Conservation (phyloP, 2,113 vertebrate species). For the Phrynosoma blainvillii region DNA sequence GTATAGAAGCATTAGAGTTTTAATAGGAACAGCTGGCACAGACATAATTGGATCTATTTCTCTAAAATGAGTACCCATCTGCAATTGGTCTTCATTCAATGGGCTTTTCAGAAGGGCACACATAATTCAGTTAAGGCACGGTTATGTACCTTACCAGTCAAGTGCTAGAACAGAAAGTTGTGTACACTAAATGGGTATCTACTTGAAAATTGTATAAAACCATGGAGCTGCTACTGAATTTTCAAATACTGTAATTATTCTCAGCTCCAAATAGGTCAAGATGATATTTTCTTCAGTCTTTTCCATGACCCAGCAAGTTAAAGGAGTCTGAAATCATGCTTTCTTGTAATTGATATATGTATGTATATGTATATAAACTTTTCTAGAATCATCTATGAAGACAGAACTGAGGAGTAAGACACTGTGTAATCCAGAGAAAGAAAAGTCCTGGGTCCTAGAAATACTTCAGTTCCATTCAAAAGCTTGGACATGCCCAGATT, state of each 20-base stretch:
- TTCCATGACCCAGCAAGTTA: neutral
- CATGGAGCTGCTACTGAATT: constrained; percentile 54
- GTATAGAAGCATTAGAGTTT: neutral
- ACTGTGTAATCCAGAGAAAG: neutral
- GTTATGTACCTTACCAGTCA: constrained; percentile 51
- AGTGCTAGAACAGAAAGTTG: constrained; percentile 51
- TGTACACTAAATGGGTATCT: constrained; percentile 55
- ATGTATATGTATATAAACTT: too few relatives aligned
- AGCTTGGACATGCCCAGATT: neutral
- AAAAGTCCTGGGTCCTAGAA: neutral
- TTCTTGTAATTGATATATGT: neutral
- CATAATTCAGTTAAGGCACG: constrained; percentile 24
- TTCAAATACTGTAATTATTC: constrained; percentile 64
- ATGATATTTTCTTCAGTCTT: constrained; percentile 11
- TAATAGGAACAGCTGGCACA: neutral
- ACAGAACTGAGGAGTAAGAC: neutral
- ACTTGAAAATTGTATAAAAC: constrained; percentile 64
- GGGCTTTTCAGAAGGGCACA: constrained; percentile 6
- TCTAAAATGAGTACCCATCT: constrained; percentile 9
- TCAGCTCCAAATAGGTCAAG: constrained; percentile 52
- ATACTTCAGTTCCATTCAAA: too few relatives aligned
- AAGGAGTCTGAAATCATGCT: neutral
- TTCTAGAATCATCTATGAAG: neutral
- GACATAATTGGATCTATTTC: constrained; percentile 13
- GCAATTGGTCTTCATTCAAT: constrained; percentile 31